These are phyloP conservation scores for Crocidura indochinensis DNA, from an alignment of 2,797 vertebrate genomes.

Conservation along the genomic window DNA sequence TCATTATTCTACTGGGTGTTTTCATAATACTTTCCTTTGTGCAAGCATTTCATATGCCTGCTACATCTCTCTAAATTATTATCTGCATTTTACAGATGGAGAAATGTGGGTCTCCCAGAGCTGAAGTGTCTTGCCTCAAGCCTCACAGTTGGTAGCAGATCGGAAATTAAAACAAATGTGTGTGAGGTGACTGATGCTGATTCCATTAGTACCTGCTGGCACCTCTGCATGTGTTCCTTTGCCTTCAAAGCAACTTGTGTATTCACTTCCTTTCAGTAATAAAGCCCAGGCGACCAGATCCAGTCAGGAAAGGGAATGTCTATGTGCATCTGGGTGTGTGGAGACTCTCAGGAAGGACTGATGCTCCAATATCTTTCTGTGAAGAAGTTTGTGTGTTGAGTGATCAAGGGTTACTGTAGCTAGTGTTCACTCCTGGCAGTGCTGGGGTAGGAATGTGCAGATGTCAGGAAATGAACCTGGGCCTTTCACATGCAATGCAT, in stretches of 20 bases:
- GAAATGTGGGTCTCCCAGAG: slow-evolving; percentile 3
- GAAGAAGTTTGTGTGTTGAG: not conserved
- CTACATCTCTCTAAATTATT: not conserved
- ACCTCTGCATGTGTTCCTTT: slow-evolving; percentile 33
- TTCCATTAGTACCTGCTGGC: slow-evolving; percentile 51
- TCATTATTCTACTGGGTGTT: slow-evolving; percentile 70
- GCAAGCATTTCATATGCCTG: not conserved
- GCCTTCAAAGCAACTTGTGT: slow-evolving; percentile 40
- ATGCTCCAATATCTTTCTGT: slow-evolving; percentile 11
- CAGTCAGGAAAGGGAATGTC: not conserved
- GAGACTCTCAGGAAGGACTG: not conserved
- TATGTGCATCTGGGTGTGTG: not conserved
- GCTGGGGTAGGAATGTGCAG: too few species aligned
- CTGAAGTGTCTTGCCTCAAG: slow-evolving; percentile 41
- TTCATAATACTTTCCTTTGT: slow-evolving; percentile 69
- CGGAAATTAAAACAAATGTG: slow-evolving; percentile 48
- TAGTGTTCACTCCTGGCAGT: not conserved
- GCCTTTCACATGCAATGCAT: too few species aligned
- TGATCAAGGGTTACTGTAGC: accelerated
- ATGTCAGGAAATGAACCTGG: too few species aligned
- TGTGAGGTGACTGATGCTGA: slow-evolving; percentile 50
- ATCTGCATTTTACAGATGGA: slow-evolving; percentile 69
- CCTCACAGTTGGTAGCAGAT: slow-evolving; percentile 60
- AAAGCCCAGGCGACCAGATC: not conserved
- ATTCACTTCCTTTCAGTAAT: slow-evolving; percentile 44